Conservation (phyloP, 2,113 vertebrate genomes). For the Tragelaphus buxtoni region DNA sequence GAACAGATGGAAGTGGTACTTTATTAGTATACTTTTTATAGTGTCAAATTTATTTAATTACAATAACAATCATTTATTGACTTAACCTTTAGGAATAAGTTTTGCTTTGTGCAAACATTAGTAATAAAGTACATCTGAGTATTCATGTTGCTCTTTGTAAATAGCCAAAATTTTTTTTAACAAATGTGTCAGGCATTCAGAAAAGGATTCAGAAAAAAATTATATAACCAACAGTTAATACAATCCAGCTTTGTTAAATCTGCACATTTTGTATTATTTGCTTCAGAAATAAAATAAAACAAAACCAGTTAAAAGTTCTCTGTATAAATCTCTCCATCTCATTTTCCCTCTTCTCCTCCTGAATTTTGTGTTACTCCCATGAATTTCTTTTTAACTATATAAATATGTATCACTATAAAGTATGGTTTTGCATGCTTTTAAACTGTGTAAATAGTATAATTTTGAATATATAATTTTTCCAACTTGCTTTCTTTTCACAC, state of each 20-base stretch:
- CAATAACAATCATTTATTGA: not conserved
- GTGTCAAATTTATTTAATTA: not conserved
- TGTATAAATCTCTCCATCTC: not conserved
- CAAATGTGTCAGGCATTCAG: not conserved
- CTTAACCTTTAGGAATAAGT: not conserved
- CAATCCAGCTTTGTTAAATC: not conserved
- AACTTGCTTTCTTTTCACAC: not conserved
- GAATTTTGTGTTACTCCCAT: not conserved
- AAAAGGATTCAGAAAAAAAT: not conserved
- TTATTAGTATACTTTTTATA: not conserved
- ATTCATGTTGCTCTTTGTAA: not conserved
- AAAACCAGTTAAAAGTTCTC: not conserved
- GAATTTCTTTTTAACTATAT: not conserved
- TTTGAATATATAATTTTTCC: not conserved
- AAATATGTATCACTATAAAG: not conserved
- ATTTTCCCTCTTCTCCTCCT: not conserved
- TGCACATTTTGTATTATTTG: conserved; percentile 1
- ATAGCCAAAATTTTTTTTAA: not conserved
- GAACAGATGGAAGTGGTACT: not conserved
- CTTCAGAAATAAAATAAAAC: not conserved
- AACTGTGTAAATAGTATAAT: not conserved
- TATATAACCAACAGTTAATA: not conserved
- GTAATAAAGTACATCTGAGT: not conserved
- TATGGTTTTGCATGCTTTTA: not conserved
- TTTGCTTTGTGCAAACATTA: not conserved